phyloP scores from a whole-genome alignment of 2,888 invertebrate species.

The Lottia scabra region DNA sequence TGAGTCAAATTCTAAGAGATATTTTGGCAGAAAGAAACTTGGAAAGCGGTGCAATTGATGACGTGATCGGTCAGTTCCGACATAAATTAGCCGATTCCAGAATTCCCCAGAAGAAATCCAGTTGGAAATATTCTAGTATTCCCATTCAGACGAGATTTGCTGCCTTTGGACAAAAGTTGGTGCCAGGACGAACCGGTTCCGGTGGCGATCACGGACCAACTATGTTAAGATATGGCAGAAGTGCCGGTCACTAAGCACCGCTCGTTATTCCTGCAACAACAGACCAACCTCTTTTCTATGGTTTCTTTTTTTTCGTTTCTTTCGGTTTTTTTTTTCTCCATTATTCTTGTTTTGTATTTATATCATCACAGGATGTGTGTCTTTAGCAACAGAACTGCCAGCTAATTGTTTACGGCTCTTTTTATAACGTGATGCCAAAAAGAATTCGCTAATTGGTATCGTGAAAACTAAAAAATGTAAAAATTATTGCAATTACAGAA shows the following conservation, averaged over 20 bases:
- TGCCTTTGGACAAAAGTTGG: conserved; percentile 32
- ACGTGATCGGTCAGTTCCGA: not conserved
- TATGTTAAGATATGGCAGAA: conserved; percentile 31
- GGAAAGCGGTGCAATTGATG: not conserved
- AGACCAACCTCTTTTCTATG: too few species aligned
- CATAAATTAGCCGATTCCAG: not conserved
- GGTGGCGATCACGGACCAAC: conserved; percentile 29
- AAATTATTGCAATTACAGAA: too few species aligned
- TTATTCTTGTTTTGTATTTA: too few species aligned
- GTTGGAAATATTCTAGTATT: conserved; percentile 12
- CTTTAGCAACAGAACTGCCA: too few species aligned
- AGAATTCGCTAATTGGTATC: too few species aligned
- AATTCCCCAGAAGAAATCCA: not conserved
- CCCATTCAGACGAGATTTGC: conserved; percentile 35
- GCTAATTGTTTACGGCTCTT: too few species aligned
- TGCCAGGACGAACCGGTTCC: conserved; percentile 22
- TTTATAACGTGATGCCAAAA: too few species aligned
- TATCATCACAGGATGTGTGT: too few species aligned
- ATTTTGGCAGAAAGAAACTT: not conserved
- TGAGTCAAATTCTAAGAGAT: not conserved
- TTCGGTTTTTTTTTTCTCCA: too few species aligned
- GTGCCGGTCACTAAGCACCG: not conserved
- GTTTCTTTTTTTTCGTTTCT: too few species aligned
- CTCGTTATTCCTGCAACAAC: too few species aligned
- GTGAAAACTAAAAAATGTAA: too few species aligned